These are phyloP conservation scores for Pollimyrus isidori DNA, from an alignment of 2,113 vertebrate genomes.

Conservation along the genomic window DNA sequence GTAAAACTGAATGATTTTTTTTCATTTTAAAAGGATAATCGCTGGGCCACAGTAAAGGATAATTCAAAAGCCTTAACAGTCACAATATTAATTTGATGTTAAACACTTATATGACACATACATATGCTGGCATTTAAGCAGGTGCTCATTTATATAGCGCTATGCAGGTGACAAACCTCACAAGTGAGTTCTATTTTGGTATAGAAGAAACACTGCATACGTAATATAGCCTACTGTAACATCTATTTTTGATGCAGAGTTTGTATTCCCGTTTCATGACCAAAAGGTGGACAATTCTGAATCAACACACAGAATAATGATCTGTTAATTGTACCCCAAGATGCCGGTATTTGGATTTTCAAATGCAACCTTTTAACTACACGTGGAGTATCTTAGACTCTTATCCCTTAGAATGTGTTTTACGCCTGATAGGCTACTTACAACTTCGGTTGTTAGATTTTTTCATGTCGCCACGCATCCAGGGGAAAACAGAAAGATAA, in stretches of 20 bases:
- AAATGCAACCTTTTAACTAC: not conserved
- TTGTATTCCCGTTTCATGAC: not conserved
- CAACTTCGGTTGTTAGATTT: not conserved
- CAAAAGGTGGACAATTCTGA: slow-evolving; percentile 27
- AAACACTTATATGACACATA: not conserved
- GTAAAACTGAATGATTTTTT: not conserved
- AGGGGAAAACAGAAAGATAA: not conserved
- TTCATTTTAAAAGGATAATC: not conserved
- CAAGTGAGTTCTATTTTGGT: slow-evolving; percentile 32
- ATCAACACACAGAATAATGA: not conserved
- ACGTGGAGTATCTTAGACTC: not conserved
- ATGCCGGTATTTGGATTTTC: not conserved
- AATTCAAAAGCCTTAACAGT: not conserved
- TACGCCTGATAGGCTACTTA: not conserved
- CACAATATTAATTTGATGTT: not conserved
- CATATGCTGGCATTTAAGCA: not conserved
- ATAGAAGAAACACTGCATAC: slow-evolving; percentile 40
- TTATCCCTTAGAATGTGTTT: not conserved
- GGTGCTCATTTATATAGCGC: not conserved
- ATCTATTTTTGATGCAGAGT: slow-evolving; percentile 28
- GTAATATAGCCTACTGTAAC: slow-evolving; percentile 38
- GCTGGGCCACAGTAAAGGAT: not conserved
- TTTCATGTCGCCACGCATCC: not conserved
- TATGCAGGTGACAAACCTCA: slow-evolving; percentile 29
- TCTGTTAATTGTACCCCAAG: not conserved